Evolutionary conservation across 2,113 vertebrate genomes (phyloP).

Genomic region (Columbina picui): DNA sequence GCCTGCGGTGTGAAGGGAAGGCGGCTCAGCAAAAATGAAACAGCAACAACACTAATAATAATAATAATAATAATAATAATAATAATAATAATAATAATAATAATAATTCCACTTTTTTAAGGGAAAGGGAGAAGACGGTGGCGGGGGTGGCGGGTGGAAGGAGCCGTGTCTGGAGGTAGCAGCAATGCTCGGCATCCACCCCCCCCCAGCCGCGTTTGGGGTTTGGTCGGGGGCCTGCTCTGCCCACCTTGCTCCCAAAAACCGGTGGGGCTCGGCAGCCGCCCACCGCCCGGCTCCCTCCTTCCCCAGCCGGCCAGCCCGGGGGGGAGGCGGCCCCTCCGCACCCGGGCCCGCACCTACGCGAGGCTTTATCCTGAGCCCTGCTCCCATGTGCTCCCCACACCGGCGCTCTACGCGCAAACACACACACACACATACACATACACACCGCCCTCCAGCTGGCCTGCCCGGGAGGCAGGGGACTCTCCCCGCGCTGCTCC

Average conservation of each 20-base stretch:
- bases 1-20: background rate
- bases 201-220: background rate
- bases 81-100: background rate
- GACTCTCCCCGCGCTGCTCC: background rate
- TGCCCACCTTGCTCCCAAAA: background rate
- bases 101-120: background rate
- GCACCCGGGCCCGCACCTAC: background rate
- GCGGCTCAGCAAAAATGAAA: background rate
- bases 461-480: background rate
- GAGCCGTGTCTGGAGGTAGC: background rate
- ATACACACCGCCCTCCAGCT: no score
- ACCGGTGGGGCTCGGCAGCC: background rate
- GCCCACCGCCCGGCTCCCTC: background rate
- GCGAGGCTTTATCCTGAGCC: background rate
- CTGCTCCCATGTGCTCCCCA: background rate
- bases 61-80: background rate
- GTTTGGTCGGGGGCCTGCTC: background rate
- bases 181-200: background rate
- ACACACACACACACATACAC: background rate
- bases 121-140: background rate
- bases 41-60: background rate
- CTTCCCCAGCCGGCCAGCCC: background rate
- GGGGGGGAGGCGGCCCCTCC: background rate
- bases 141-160: background rate
- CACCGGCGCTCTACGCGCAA: no score